Base-by-base conservation (phyloP, 1,140 invertebrate genomes). In the Eriocheir sinensis region DNA sequence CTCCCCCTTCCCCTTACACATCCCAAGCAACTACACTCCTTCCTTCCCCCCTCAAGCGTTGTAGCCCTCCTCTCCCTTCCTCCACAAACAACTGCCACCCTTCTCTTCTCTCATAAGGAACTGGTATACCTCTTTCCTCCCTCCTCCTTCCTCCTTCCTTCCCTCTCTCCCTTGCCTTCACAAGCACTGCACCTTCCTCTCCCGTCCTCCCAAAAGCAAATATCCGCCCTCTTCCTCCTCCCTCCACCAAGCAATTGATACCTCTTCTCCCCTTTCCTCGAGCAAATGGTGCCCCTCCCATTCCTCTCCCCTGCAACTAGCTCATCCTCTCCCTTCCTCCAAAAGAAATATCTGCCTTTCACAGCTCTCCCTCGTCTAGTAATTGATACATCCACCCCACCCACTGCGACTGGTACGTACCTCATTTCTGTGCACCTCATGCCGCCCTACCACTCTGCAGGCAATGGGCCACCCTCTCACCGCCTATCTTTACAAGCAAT, bases 211-310 rank as follows among this genome's bases (percentile, higher is more conserved):
- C 44, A 44, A 89, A 32, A 44, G 36, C 83, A 40, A 38, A 38
- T 41, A 40, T 41, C 34, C 83, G 34, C 83, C 30, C 83, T 86
- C 83, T 86, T n/a, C 83, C 83, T 86, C 81, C n/a, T n/a, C n/a
- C 83, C 83, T 86, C 83, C 83, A 17, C n/a, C 83, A 86, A 86
- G 83, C 83, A 86, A 86, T 41, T 86, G 83, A 41, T 86, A 40
- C 83, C 83, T 86, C 83, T 41, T 38, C 83, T 36, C 40, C 83
- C 83, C 83, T 72, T 41, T 86, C 83, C 83, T 34, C 40, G 21
- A 40, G 83, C 83, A 38, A 40, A 41, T 86, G 34, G 34, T 86
- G 3, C 83, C 27, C 27, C 83, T 86, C 83, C 40, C 83, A 38
- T 41, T 86, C 83, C 83, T 86, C 40, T 86, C 21, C 83, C 83